Conservation (phyloP, 2,113 vertebrate genomes). For the Ranitomeya imitator region DNA sequence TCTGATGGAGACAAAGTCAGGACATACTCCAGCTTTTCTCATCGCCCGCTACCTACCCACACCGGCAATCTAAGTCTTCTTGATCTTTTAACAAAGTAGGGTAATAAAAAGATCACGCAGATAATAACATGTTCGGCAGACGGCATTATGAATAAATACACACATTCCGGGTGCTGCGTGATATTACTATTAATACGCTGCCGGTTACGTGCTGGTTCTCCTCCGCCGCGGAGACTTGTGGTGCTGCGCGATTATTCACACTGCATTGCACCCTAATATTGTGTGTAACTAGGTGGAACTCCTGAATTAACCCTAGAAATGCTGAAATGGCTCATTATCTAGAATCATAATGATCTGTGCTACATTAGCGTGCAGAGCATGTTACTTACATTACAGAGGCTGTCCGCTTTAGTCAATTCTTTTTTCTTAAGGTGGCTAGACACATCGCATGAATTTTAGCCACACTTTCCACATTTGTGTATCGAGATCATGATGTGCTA, state of each 20-base stretch:
- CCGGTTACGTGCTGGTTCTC: neutral
- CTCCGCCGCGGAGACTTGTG: neutral
- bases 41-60: neutral
- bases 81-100: slow-evolving; percentile 33
- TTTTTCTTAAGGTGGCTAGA: neutral
- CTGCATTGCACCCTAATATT: slow-evolving; percentile 9
- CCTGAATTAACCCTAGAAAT: neutral
- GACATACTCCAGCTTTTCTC: slow-evolving; percentile 27
- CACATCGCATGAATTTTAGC: too few relatives aligned
- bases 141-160: slow-evolving; percentile 39
- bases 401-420: neutral
- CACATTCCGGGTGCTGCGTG: neutral
- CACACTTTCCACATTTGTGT: too few relatives aligned
- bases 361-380: neutral
- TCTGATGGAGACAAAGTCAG: slow-evolving; percentile 62
- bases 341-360: neutral
- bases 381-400: neutral
- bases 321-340: neutral
- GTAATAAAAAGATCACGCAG: slow-evolving; percentile 30
- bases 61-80: slow-evolving; percentile 24
- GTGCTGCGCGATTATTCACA: slow-evolving; percentile 18
- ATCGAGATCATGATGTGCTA: too few relatives aligned
- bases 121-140: slow-evolving; percentile 34
- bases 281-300: neutral
- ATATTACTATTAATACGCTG: slow-evolving; percentile 1